Conservation (phyloP, 1,140 invertebrate genomes). For the Spodoptera frugiperda region DNA sequence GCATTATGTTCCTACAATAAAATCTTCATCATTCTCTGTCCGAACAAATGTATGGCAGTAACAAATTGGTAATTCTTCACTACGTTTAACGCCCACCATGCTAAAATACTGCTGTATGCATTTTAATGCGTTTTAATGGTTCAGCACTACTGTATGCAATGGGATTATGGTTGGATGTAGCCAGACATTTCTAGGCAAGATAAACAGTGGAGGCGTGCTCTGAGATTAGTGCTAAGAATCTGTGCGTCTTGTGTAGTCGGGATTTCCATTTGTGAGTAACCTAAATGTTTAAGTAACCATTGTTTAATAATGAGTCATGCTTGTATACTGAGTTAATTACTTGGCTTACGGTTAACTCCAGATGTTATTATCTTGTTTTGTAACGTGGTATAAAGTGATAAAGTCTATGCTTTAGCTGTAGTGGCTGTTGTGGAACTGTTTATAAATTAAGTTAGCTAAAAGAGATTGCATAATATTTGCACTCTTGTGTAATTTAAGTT, state of each 20-base stretch:
- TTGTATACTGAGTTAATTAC: constrained; percentile 12
- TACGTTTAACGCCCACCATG: constrained; percentile 61
- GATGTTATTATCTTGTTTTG: constrained; percentile 20
- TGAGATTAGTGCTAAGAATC: constrained; percentile 74
- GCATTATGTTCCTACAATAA: constrained; percentile 68
- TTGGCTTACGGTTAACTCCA: constrained; percentile 9
- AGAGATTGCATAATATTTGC: too few relatives aligned
- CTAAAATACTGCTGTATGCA: constrained; percentile 54
- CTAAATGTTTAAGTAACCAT: constrained; percentile 52
- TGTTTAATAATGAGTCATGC: constrained; percentile 31
- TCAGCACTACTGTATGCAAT: constrained; percentile 64
- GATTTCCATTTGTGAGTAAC: constrained; percentile 69
- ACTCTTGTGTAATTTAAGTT: too few relatives aligned
- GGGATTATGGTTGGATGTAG: constrained; percentile 70
- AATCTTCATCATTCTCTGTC: constrained; percentile 71
- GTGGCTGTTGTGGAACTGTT: background rate
- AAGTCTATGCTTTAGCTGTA: background rate
- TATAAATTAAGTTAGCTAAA: too few relatives aligned
- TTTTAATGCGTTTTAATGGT: constrained; percentile 75
- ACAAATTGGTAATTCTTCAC: constrained; percentile 74
- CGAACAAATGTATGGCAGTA: constrained; percentile 59
- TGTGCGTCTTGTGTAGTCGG: constrained; percentile 67
- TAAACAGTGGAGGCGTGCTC: constrained; percentile 75
- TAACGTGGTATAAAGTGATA: background rate
- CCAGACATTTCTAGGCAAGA: constrained; percentile 75